Percentiles rank a stretch among this genome's conserved stretches.
Conservation (phyloP, 2,113 vertebrate species). For the Chelonoidis abingdonii region DNA sequence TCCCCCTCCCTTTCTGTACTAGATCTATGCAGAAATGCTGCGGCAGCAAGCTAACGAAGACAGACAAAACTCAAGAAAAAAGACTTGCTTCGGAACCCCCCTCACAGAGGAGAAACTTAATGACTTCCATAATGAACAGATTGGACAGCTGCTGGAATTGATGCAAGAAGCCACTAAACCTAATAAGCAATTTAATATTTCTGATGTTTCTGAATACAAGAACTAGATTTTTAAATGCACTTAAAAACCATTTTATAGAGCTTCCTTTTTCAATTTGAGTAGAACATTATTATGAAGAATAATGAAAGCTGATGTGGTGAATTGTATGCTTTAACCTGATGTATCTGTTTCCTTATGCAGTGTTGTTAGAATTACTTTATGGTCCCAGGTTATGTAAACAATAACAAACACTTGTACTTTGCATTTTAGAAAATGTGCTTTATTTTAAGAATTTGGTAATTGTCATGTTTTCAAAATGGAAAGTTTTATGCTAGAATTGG, state of each 20-base stretch:
- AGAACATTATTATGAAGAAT: conserved; percentile 18
- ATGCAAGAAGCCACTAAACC: conserved; percentile 92
- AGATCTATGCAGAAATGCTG: conserved; percentile 80
- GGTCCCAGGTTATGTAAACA: conserved; percentile 15
- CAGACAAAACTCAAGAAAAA: conserved; percentile 34
- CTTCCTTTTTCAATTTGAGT: conserved; percentile 11
- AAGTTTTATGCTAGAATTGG: background rate
- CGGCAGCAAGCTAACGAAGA: conserved; percentile 82
- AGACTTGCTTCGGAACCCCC: conserved; percentile 77
- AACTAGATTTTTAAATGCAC: background rate
- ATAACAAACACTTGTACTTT: background rate
- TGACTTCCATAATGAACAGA: conserved; percentile 88
- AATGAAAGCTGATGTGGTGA: background rate
- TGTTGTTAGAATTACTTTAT: background rate
- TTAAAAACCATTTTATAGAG: background rate
- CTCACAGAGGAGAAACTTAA: conserved; percentile 84
- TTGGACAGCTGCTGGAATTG: conserved; percentile 91
- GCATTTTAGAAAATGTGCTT: background rate
- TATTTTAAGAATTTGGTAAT: background rate
- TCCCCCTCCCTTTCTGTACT: conserved; percentile 18
- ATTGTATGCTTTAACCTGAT: background rate
- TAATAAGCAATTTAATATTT: conserved; percentile 81
- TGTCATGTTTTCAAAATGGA: background rate
- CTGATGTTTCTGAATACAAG: conserved; percentile 73
- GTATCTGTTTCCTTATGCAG: background rate